Evolutionary conservation across 2,113 vertebrate genomes (phyloP).

Genomic region (Aspiorhynchus laticeps): DNA sequence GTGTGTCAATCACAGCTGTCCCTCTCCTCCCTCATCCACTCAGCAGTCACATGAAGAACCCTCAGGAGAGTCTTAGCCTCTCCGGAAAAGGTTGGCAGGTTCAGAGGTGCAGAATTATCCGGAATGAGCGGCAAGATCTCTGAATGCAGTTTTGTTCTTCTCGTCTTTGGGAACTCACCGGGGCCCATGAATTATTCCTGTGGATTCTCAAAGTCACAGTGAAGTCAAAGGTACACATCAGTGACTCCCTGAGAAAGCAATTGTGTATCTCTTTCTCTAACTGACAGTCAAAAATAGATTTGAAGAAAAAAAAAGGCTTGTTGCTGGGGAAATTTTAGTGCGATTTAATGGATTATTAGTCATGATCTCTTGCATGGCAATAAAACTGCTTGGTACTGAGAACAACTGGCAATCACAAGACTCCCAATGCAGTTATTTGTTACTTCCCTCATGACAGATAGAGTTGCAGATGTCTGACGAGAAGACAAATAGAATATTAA

Average conservation of each 20-base stretch:
- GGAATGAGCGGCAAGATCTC: slow-evolving; percentile 67
- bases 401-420: slow-evolving; percentile 53
- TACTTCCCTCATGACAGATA: slow-evolving; percentile 66
- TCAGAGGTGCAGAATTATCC: slow-evolving; percentile 61
- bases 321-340: slow-evolving; percentile 50
- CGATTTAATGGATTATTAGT: slow-evolving; percentile 61
- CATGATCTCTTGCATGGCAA: slow-evolving; percentile 50
- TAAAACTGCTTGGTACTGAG: slow-evolving; percentile 53
- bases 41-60: slow-evolving; percentile 58
- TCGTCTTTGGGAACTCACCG: slow-evolving; percentile 66
- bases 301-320: slow-evolving; percentile 18
- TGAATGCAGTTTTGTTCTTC: slow-evolving; percentile 69
- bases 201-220: slow-evolving; percentile 79
- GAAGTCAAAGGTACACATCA: slow-evolving; percentile 77
- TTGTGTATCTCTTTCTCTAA: slow-evolving; percentile 53
- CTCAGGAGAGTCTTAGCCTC: slow-evolving; percentile 59
- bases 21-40: slow-evolving; percentile 51
- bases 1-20: slow-evolving; percentile 58
- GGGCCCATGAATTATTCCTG: slow-evolving; percentile 79
- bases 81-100: slow-evolving; percentile 39
- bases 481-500: slow-evolving; percentile 62
- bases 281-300: slow-evolving; percentile 53
- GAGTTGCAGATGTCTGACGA: slow-evolving; percentile 59
- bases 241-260: slow-evolving; percentile 64
- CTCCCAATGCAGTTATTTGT: slow-evolving; percentile 62